Conservation (phyloP, 2,888 invertebrate species). For the Podotricha telesiphe region DNA sequence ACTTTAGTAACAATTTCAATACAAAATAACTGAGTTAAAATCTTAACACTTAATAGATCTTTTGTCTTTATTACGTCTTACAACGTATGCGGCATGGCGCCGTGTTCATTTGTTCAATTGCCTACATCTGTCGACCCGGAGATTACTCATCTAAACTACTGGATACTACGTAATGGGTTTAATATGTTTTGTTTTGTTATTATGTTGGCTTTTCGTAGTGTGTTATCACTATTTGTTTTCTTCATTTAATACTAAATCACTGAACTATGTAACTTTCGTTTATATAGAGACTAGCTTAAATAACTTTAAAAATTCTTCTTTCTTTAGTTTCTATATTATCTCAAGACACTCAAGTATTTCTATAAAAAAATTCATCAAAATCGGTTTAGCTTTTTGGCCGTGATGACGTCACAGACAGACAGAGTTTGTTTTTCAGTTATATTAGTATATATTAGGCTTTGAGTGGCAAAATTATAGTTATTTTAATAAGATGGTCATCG, state of each 20-base stretch:
- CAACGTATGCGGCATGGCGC: conserved; percentile 57
- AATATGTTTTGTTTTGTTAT: neutral
- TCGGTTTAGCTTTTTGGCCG: too few species aligned
- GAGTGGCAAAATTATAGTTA: too few species aligned
- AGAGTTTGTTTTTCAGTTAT: too few species aligned
- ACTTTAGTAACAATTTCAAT: too few species aligned
- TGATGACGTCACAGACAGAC: too few species aligned
- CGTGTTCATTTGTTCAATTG: conserved; percentile 75
- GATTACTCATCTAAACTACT: conserved; percentile 48
- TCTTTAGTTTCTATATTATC: too few species aligned
- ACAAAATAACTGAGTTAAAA: neutral
- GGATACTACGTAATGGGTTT: conserved; percentile 19
- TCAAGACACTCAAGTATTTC: too few species aligned
- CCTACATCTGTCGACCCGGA: conserved; percentile 61
- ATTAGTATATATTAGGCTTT: too few species aligned
- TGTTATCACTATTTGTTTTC: neutral
- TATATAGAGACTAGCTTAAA: too few species aligned
- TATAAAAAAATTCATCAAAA: too few species aligned
- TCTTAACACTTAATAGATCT: conserved; percentile 7
- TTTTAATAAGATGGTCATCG: too few species aligned
- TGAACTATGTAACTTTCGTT: neutral
- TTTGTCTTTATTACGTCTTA: conserved; percentile 1
- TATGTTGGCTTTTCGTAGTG: neutral
- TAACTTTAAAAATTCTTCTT: too few species aligned
- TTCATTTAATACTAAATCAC: neutral